A percentile compares a stretch with the other conserved stretches of the same genome.
Conservation (phyloP, 2,113 vertebrate genomes). For the Regulus satrapa region DNA sequence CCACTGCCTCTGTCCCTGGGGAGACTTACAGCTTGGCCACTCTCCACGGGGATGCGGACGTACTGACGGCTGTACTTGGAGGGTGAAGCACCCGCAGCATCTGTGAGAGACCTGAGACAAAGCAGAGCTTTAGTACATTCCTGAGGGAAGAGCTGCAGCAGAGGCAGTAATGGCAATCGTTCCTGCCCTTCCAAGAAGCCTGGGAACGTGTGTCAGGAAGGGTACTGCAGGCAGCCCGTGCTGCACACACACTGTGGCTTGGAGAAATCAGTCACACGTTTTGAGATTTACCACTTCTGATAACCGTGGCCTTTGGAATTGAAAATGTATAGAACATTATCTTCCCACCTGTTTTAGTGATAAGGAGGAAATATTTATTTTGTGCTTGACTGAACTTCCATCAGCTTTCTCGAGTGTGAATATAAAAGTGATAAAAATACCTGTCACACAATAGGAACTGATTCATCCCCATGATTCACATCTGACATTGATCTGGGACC, state of each 20-base stretch:
- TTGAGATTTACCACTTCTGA: not conserved
- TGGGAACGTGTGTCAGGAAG: not conserved
- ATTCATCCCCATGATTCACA: not conserved
- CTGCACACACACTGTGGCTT: not conserved
- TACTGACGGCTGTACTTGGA: conserved; percentile 59
- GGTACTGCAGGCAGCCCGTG: not conserved
- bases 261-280: not conserved
- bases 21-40: conserved; percentile 57
- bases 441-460: not conserved
- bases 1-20: not conserved
- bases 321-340: not conserved
- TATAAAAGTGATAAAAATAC: not conserved
- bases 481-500: not conserved
- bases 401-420: not conserved
- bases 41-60: conserved; percentile 57
- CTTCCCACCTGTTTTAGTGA: not conserved
- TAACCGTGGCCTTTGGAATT: not conserved
- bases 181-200: not conserved
- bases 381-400: not conserved
- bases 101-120: conserved; percentile 49
- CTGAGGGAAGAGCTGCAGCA: not conserved
- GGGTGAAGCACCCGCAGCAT: conserved; percentile 28
- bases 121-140: not conserved
- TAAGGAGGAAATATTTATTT: not conserved
- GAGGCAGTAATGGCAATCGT: not conserved